A percentile compares a stretch with the other conserved stretches of the same genome.
phyloP scores from a whole-genome alignment of 2,888 invertebrate species.

The Agrochola litura region DNA sequence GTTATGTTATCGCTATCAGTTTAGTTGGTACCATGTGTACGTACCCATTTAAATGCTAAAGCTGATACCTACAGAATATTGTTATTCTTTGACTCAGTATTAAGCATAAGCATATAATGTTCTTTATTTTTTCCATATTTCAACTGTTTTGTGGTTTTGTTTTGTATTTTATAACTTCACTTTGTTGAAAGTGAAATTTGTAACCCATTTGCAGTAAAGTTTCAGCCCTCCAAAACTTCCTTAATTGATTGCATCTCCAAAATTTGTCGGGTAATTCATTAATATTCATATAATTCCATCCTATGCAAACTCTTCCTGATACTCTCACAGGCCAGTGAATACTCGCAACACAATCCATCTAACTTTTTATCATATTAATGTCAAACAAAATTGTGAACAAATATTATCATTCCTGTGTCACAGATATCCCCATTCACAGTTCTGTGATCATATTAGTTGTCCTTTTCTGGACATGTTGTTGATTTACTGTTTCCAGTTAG shows the following conservation, averaged over 20 bases:
- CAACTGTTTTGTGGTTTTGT: neutral
- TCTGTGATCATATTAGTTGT: slow-evolving; percentile 68
- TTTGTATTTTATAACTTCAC: neutral
- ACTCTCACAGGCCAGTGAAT: slow-evolving; percentile 67
- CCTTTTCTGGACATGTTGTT: slow-evolving; percentile 79
- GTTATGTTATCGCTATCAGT: slow-evolving; percentile 11
- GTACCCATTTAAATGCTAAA: neutral
- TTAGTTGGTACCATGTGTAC: neutral
- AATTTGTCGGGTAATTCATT: slow-evolving; percentile 63
- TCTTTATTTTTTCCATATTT: neutral
- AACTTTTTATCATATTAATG: slow-evolving; percentile 73
- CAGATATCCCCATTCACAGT: slow-evolving; percentile 70
- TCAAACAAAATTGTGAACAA: slow-evolving; percentile 70
- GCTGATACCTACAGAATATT: neutral
- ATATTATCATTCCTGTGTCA: slow-evolving; percentile 72
- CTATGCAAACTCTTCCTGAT: slow-evolving; percentile 59
- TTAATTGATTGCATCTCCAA: slow-evolving; percentile 62
- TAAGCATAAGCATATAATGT: neutral
- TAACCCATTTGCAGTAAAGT: slow-evolving; percentile 42
- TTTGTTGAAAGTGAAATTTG: neutral
- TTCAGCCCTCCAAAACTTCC: slow-evolving; percentile 41
- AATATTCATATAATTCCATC: slow-evolving; percentile 67
- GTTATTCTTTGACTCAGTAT: neutral
- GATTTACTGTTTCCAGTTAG: slow-evolving; percentile 85
- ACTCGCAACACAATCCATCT: slow-evolving; percentile 66